phyloP scores from a whole-genome alignment of 1,140 invertebrate genomes.

The Dreissena rostriformis region DNA sequence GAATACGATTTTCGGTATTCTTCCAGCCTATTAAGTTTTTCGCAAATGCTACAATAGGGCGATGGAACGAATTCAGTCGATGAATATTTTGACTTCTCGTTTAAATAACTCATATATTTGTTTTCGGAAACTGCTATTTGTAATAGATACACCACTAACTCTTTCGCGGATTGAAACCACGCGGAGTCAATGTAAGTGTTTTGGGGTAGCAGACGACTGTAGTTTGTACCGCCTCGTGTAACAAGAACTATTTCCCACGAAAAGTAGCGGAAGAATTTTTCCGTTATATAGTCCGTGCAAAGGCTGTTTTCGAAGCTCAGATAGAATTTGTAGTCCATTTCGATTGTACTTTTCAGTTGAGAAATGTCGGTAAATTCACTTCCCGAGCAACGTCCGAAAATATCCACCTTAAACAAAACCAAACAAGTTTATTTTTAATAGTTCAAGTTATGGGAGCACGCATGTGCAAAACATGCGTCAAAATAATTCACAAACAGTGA shows the following conservation, averaged over 20 bases:
- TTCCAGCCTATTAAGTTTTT: constrained; percentile 17
- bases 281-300: constrained; percentile 48
- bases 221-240: constrained; percentile 13
- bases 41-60: constrained; percentile 12
- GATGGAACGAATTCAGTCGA: background rate
- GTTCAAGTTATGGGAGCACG: too few species aligned
- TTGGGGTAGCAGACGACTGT: constrained; percentile 22
- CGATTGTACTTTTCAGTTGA: background rate
- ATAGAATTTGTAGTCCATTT: constrained; percentile 43
- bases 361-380: background rate
- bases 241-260: constrained; percentile 18
- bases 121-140: background rate
- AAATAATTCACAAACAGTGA: too few species aligned
- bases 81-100: constrained; percentile 16
- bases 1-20: constrained; percentile 11
- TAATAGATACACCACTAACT: constrained; percentile 19
- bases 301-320: constrained; percentile 46
- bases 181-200: constrained; percentile 24
- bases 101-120: constrained; percentile 12
- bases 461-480: too few species aligned
- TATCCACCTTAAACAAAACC: background rate
- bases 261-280: constrained; percentile 37
- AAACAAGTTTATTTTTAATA: too few species aligned
- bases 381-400: constrained; percentile 13
- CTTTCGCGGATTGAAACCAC: constrained; percentile 1